Evolutionary conservation across 2,797 vertebrate species (phyloP).

Genomic region (Aeoliscus strigatus): DNA sequence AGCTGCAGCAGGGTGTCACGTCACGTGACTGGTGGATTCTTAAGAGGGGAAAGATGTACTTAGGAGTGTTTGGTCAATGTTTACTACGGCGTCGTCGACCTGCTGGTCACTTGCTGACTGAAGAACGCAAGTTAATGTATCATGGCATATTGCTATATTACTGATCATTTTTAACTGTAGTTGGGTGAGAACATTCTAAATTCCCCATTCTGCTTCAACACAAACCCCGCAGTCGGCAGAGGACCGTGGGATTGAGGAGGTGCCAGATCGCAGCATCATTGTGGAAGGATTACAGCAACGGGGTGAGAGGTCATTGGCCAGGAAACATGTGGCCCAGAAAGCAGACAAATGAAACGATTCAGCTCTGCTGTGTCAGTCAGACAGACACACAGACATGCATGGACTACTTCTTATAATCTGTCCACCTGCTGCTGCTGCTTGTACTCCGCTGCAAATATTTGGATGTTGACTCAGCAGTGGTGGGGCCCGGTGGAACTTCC

Average conservation of each 20-base stretch:
- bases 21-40: no score
- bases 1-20: no score
- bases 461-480: conserved; percentile 46
- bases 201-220: no score
- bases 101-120: no score
- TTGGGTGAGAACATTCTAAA: no score
- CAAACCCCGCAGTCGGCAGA: conserved; percentile 26
- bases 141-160: no score
- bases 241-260: conserved; percentile 42
- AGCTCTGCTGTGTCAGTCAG: conserved; percentile 29
- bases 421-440: conserved; percentile 45
- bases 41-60: no score
- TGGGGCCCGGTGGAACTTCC: no score
- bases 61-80: no score
- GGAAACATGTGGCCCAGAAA: conserved; percentile 63
- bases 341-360: conserved; percentile 56
- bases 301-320: conserved; percentile 55
- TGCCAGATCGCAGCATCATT: conserved; percentile 56
- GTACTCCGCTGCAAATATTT: conserved; percentile 52
- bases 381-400: conserved; percentile 1
- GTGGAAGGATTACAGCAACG: conserved; percentile 57
- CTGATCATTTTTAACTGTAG: no score
- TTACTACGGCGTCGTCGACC: no score
- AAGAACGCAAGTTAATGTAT: no score
- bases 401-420: conserved; percentile 27